phyloP scores from a whole-genome alignment of 2,888 invertebrate genomes.

The Plebejus argus region DNA sequence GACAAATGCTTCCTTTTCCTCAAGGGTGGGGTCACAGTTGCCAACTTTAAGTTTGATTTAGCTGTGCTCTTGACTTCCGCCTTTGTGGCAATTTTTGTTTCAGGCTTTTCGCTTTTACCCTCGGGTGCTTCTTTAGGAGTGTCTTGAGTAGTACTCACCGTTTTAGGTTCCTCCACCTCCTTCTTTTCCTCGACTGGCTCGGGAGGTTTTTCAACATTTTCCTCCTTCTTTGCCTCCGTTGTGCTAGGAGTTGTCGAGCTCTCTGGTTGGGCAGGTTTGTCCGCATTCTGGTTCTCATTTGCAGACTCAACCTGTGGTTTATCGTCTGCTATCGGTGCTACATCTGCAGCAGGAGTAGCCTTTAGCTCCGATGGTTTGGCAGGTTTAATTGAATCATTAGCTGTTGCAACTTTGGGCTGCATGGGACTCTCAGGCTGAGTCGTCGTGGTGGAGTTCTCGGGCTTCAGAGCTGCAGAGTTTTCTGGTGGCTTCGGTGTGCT shows the following conservation, averaged over 20 bases:
- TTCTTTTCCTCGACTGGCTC: conserved; percentile 52
- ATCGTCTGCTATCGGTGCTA: conserved; percentile 67
- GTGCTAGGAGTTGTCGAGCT: conserved; percentile 54
- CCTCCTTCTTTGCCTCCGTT: conserved; percentile 61
- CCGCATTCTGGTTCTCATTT: conserved; percentile 61
- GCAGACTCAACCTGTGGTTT: conserved; percentile 70
- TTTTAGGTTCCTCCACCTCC: conserved; percentile 50
- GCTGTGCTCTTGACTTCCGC: conserved; percentile 61
- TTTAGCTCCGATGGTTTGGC: conserved; percentile 66
- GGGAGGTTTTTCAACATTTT: conserved; percentile 53
- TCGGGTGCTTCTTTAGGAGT: conserved; percentile 50
- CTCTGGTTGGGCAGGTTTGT: conserved; percentile 52
- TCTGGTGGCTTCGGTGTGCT: conserved; percentile 75
- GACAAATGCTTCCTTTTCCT: conserved; percentile 78
- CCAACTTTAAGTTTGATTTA: conserved; percentile 76
- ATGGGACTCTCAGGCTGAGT: conserved; percentile 55
- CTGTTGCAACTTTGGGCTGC: conserved; percentile 66
- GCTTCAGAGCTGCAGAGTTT: conserved; percentile 54
- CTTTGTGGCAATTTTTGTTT: conserved; percentile 54
- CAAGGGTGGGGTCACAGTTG: conserved; percentile 79
- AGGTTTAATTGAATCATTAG: conserved; percentile 66
- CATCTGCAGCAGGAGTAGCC: conserved; percentile 64
- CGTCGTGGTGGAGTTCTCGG: conserved; percentile 55
- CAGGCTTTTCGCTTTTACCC: conserved; percentile 50
- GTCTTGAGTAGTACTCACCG: conserved; percentile 54